A percentile compares a stretch with the other conserved stretches of the same genome.
These are phyloP conservation scores for Peromyscus eremicus DNA, from an alignment of 2,797 vertebrate genomes.

Conservation along the genomic window DNA sequence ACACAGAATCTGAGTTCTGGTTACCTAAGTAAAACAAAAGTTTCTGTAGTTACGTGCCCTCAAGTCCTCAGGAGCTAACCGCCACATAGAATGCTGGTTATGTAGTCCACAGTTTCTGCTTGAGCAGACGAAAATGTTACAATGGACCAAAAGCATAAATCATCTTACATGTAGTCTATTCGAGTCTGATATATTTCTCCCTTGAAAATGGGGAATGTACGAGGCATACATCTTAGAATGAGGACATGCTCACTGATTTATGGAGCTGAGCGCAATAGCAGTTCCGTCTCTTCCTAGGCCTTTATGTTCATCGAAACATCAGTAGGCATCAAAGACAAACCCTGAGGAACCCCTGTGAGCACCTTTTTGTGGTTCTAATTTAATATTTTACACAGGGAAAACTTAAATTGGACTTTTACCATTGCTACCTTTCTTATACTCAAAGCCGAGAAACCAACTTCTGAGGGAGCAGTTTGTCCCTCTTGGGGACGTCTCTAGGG, in stretches of 20 bases:
- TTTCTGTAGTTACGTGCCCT: neutral
- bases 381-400: conserved; percentile 36
- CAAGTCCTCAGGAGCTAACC: neutral
- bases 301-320: conserved; percentile 44
- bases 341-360: neutral
- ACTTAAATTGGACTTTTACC: conserved; percentile 55
- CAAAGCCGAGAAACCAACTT: conserved; percentile 62
- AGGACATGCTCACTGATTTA: neutral
- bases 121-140: conserved; percentile 14
- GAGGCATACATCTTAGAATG: conserved; percentile 8
- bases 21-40: conserved; percentile 19
- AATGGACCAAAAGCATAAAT: neutral
- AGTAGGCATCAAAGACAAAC: neutral
- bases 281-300: neutral
- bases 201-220: conserved; percentile 36
- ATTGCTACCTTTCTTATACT: neutral
- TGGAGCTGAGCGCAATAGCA: neutral
- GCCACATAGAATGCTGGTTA: neutral
- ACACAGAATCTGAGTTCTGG: conserved; percentile 27
- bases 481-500: conserved; percentile 59
- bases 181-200: conserved; percentile 22
- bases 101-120: neutral
- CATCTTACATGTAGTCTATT: neutral
- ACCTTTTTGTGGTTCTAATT: conserved; percentile 44
- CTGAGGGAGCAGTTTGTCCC: conserved; percentile 56